These are phyloP conservation scores for Genyomyrus donnyi DNA, from an alignment of 2,113 vertebrate genomes.

Conservation along the genomic window DNA sequence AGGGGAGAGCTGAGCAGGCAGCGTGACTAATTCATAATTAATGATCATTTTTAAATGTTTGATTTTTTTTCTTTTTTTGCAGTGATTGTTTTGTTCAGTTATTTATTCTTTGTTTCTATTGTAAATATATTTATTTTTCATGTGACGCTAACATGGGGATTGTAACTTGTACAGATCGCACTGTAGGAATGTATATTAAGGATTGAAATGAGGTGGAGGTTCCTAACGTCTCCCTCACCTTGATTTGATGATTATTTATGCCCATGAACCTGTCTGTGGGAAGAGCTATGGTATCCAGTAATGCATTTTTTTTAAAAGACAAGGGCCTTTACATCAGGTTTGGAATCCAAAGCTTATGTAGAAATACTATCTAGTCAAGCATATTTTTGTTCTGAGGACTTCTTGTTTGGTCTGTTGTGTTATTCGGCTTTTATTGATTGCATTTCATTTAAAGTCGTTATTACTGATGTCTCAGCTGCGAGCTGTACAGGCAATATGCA, in stretches of 20 bases:
- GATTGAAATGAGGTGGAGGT: slow-evolving; percentile 66
- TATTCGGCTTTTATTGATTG: neutral
- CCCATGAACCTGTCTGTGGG: slow-evolving; percentile 43
- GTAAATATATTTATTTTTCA: slow-evolving; percentile 99
- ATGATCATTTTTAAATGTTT: slow-evolving; percentile 51
- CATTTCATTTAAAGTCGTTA: neutral
- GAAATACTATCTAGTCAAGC: neutral
- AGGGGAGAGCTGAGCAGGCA: neutral
- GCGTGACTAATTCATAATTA: neutral
- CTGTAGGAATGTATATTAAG: slow-evolving; percentile 74
- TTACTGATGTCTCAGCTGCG: neutral
- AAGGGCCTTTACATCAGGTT: slow-evolving; percentile 53
- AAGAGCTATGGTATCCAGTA: slow-evolving; percentile 48
- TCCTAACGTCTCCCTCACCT: slow-evolving; percentile 42
- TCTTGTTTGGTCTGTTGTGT: slow-evolving; percentile 24
- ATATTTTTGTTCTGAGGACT: slow-evolving; percentile 42
- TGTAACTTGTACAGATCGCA: slow-evolving; percentile 96
- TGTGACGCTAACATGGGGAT: slow-evolving; percentile 90
- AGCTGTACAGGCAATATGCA: neutral
- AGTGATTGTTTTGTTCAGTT: slow-evolving; percentile 72
- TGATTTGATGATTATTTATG: slow-evolving; percentile 15
- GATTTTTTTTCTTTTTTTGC: slow-evolving; percentile 60
- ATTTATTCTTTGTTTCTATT: slow-evolving; percentile 88
- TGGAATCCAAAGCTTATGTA: slow-evolving; percentile 61
- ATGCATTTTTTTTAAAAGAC: slow-evolving; percentile 46